Conservation (phyloP, 1,140 invertebrate species). For the Elymnias hypermnestra region DNA sequence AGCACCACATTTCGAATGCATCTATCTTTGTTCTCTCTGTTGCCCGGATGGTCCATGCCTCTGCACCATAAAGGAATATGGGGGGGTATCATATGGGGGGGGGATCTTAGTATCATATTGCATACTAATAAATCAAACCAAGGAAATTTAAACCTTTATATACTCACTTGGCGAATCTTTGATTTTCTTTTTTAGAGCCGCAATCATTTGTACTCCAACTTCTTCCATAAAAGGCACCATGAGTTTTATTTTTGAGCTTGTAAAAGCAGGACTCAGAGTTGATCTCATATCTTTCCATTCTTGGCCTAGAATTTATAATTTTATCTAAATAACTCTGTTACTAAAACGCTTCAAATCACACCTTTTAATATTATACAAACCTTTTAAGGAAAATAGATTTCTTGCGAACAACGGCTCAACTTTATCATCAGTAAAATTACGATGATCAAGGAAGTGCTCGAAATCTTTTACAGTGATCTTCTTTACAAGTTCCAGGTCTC, state of each 20-base stretch:
- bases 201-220: conserved; percentile 31
- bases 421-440: conserved; percentile 9
- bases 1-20: too few species aligned
- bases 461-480: conserved; percentile 17
- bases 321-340: too few species aligned
- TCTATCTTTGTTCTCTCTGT: too few species aligned
- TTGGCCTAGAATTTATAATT: conserved; percentile 6
- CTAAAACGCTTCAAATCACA: too few species aligned
- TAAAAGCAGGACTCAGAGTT: conserved; percentile 76
- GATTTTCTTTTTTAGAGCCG: conserved; percentile 22
- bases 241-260: conserved; percentile 71
- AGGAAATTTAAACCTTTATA: too few species aligned
- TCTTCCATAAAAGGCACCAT: conserved; percentile 40
- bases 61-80: too few species aligned
- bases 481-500: conserved; percentile 18
- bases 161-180: conserved; percentile 22
- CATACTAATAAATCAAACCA: too few species aligned
- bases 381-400: conserved; percentile 20
- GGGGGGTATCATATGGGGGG: too few species aligned
- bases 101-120: too few species aligned
- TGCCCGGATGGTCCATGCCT: too few species aligned
- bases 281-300: conserved; percentile 61
- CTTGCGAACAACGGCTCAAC: conserved; percentile 16
- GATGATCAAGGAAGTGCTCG: conserved; percentile 17
- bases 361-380: not conserved